Conservation (phyloP, 2,113 vertebrate genomes). For the Poeciliopsis occidentalis region DNA sequence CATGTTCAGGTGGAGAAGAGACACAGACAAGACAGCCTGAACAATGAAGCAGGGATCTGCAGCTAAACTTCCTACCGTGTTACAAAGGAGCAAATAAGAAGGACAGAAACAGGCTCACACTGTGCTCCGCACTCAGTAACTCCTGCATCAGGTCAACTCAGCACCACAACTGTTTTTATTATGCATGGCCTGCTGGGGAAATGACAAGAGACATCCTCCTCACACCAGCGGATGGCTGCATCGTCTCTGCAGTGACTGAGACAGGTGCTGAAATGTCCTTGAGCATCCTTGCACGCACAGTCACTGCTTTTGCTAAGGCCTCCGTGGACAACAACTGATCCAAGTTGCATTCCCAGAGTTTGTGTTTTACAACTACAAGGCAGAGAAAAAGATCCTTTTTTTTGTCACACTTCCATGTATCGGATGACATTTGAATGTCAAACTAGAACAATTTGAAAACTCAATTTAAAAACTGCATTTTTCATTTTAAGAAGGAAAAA, state of each 20-base stretch:
- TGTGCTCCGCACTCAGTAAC: constrained; percentile 45
- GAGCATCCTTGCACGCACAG: constrained; percentile 60
- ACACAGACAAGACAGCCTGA: constrained; percentile 54
- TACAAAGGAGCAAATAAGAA: constrained; percentile 21
- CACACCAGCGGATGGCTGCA: constrained; percentile 45
- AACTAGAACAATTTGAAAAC: not conserved
- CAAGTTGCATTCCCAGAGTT: constrained; percentile 1
- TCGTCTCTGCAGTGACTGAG: constrained; percentile 40
- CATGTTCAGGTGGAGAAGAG: constrained; percentile 34
- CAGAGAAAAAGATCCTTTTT: not conserved
- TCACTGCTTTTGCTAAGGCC: constrained; percentile 12
- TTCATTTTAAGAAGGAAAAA: not conserved
- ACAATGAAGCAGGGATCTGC: constrained; percentile 49
- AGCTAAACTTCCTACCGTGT: constrained; percentile 55
- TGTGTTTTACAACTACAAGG: not conserved
- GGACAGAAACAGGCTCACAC: constrained; percentile 3
- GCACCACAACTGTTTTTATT: constrained; percentile 66
- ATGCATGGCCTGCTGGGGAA: constrained; percentile 67
- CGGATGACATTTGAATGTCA: not conserved
- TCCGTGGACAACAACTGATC: constrained; percentile 1
- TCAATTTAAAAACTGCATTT: not conserved
- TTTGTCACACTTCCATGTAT: no score
- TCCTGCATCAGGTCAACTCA: constrained; percentile 57
- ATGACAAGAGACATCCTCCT: constrained; percentile 60
- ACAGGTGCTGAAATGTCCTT: constrained; percentile 68